Base-by-base conservation (phyloP, 2,113 vertebrate species). In the Dinomys branickii region DNA sequence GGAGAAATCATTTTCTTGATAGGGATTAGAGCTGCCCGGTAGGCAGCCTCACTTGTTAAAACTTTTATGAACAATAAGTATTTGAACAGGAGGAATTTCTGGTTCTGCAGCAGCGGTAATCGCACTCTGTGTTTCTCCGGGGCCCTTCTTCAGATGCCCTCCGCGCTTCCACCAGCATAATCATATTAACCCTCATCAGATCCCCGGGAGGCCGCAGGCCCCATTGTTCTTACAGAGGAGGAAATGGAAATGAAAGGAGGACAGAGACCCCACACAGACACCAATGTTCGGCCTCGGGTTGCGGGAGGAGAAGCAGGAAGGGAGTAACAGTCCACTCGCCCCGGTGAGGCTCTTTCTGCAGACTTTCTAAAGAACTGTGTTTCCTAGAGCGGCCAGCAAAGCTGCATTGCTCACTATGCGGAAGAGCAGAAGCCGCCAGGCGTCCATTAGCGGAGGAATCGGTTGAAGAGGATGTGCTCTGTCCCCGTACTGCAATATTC, bases 1-100 rank as follows among this genome's bases (percentile, higher is more conserved):
- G 65, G 89, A 94, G 94, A 94, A 96, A 75, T 85, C 82, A 33
- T 30, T 83, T 96, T 94, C 88, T 89, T 95, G 81, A 26, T 35
- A 95, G 92, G 33, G 47, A 38, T 90, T 75, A 95, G 94, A 12
- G 33, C 87, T 89, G 83, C 38, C 58, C 73, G 11, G 26, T 59
- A 59, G 85, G 17, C 26, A 65, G 94, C 67, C 38, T 61, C 69
- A 0, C 89, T 92, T 44, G 75, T 91, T 96, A 19, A 56, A 94
- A 69, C 44, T 96, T 97, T 96, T 88, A 90, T 63, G 80, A 95
- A 86, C 12, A 61, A 17, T 52, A 26, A 22, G 95, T 30, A 44
- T 26, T 94, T 82, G 88, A 82, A 80, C 87, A 91, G 90, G 71
- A 95, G 73, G 67, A 24, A 47, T 67, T 61, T 98, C 92, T 88